Percentiles rank a stretch among this genome's conserved stretches.
Conservation (phyloP, 2,888 invertebrate genomes). For the Nesidiocoris tenuis region DNA sequence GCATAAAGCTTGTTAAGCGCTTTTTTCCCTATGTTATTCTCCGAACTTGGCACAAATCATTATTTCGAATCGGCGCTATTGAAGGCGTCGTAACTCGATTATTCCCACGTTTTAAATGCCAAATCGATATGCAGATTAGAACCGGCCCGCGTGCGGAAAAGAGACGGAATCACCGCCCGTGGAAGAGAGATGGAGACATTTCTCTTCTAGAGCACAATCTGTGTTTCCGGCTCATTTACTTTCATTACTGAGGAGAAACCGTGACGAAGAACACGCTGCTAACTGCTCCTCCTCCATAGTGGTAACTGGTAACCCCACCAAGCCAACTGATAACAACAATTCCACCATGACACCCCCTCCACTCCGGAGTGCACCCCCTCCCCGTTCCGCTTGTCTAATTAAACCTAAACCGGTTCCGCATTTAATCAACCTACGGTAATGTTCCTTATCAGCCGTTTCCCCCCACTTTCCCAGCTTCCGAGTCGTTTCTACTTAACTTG, state of each 20-base stretch:
- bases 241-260: slow-evolving; percentile 42
- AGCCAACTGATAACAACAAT: slow-evolving; percentile 38
- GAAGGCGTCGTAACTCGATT: not conserved
- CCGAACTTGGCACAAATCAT: not conserved
- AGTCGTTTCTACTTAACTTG: slow-evolving; percentile 15
- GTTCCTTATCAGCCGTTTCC: slow-evolving; percentile 14
- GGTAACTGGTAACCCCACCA: not conserved
- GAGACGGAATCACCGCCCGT: not conserved
- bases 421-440: slow-evolving; percentile 37
- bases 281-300: slow-evolving; percentile 26
- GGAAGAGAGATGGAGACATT: not conserved
- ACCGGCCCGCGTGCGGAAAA: slow-evolving; percentile 1
- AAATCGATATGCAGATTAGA: slow-evolving; percentile 1
- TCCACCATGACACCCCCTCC: not conserved
- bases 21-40: too few relatives aligned
- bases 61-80: not conserved
- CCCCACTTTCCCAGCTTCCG: not conserved
- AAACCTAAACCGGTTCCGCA: slow-evolving; percentile 33
- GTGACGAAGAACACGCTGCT: slow-evolving; percentile 41
- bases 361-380: not conserved
- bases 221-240: slow-evolving; percentile 50
- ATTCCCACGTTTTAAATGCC: not conserved
- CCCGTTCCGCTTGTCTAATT: slow-evolving; percentile 19
- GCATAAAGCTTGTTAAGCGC: too few relatives aligned
- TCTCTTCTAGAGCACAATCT: slow-evolving; percentile 46